phyloP scores from a whole-genome alignment of 2,888 invertebrate genomes.

The Sthenelais limicola region DNA sequence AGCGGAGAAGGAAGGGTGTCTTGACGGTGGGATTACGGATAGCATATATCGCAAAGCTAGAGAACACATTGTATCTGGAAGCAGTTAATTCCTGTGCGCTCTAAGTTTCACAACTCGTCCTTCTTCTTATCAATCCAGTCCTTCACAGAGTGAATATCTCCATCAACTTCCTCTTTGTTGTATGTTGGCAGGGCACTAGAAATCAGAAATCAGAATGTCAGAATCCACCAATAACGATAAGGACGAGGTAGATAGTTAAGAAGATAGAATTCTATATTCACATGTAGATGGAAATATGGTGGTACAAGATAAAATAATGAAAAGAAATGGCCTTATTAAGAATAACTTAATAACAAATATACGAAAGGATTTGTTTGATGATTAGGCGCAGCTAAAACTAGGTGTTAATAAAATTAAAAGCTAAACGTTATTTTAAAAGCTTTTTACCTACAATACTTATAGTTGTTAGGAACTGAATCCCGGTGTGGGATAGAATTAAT shows the following conservation, averaged over 20 bases:
- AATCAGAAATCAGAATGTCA: constrained; percentile 25
- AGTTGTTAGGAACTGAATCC: too few species aligned
- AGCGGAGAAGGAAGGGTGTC: too few species aligned
- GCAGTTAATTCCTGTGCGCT: too few species aligned
- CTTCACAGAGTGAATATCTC: constrained; percentile 60
- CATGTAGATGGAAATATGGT: not conserved
- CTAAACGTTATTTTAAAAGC: not conserved
- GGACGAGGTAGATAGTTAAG: not conserved
- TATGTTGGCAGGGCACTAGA: constrained; percentile 60
- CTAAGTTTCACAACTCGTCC: constrained; percentile 63
- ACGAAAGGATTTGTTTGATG: too few species aligned
- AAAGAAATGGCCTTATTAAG: too few species aligned
- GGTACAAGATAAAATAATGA: not conserved
- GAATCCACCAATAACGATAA: not conserved
- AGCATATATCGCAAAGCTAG: too few species aligned
- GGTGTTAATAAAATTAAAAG: not conserved
- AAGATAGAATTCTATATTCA: not conserved
- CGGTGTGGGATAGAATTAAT: too few species aligned
- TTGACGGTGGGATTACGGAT: too few species aligned
- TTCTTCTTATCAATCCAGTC: constrained; percentile 62
- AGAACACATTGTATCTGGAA: too few species aligned
- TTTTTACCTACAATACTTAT: not conserved
- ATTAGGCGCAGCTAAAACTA: not conserved
- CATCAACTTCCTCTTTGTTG: constrained; percentile 60
- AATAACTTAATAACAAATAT: too few species aligned